Conservation (phyloP, 2,797 vertebrate species). For the Anguilla marmorata region DNA sequence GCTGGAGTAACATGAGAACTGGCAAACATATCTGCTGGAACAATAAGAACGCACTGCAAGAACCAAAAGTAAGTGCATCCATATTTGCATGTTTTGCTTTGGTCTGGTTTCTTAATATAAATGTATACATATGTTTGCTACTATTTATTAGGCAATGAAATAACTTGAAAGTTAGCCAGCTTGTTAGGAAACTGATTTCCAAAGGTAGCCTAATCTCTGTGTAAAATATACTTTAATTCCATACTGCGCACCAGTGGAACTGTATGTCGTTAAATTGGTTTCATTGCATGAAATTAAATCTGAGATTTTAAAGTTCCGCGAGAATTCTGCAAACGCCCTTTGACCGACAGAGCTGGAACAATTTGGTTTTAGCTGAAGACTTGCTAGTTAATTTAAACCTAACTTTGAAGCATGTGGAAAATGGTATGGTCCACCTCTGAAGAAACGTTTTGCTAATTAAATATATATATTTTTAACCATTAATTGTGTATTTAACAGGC, state of each 20-base stretch:
- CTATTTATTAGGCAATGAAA: not conserved
- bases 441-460: not conserved
- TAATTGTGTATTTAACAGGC: not conserved
- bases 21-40: not conserved
- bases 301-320: not conserved
- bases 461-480: not conserved
- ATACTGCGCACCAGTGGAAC: not conserved
- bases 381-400: not conserved
- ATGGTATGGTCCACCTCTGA: not conserved
- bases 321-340: not conserved
- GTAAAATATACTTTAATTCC: not conserved
- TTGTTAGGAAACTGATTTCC: not conserved
- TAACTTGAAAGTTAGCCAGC: not conserved
- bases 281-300: not conserved
- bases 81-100: not conserved
- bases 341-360: not conserved
- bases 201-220: not conserved
- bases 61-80: slow-evolving; percentile 2
- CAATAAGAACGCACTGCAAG: not conserved
- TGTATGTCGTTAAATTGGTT: not conserved
- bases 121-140: not conserved
- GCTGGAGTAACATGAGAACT: not conserved
- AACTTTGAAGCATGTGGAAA: not conserved
- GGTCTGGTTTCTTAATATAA: not conserved
- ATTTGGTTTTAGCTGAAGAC: not conserved